Conservation (phyloP, 1,140 invertebrate species). For the Polyergus mexicanus region DNA sequence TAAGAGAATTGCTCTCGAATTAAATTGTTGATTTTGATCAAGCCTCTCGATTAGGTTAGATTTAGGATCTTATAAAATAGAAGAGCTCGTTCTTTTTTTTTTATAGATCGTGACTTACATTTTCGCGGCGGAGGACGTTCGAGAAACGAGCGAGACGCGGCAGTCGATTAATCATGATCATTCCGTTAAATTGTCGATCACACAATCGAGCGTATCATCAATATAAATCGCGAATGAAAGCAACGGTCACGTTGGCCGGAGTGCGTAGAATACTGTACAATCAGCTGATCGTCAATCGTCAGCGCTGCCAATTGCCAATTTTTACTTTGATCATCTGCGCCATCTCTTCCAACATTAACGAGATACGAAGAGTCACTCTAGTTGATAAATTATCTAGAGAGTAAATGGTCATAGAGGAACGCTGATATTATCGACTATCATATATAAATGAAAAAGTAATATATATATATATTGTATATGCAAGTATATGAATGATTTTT, state of each 20-base stretch:
- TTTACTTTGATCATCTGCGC: not conserved
- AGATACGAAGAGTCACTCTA: not conserved
- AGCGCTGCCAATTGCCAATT: no score
- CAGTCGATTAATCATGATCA: constrained; percentile 26
- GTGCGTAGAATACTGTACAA: not conserved
- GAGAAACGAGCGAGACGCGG: not conserved
- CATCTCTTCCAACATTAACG: not conserved
- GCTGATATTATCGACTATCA: not conserved
- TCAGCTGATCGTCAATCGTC: not conserved
- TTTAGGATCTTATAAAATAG: not conserved
- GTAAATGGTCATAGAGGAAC: no score
- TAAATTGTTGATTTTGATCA: not conserved
- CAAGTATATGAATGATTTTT: no score
- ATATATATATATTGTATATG: no score
- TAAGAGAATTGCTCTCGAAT: not conserved
- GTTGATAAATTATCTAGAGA: not conserved
- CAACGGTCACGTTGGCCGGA: no score
- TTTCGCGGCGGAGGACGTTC: not conserved
- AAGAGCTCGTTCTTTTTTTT: not conserved
- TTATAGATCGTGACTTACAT: constrained; percentile 11
- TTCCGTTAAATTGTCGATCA: constrained; percentile 27
- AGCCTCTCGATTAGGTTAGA: constrained; percentile 1
- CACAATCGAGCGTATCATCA: not conserved
- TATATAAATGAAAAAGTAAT: not conserved
- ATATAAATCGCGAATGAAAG: not conserved